A percentile compares a stretch with the other conserved stretches of the same genome.
These are phyloP conservation scores for Cyclophora albipunctata DNA, from an alignment of 2,888 invertebrate genomes.

Conservation along the genomic window DNA sequence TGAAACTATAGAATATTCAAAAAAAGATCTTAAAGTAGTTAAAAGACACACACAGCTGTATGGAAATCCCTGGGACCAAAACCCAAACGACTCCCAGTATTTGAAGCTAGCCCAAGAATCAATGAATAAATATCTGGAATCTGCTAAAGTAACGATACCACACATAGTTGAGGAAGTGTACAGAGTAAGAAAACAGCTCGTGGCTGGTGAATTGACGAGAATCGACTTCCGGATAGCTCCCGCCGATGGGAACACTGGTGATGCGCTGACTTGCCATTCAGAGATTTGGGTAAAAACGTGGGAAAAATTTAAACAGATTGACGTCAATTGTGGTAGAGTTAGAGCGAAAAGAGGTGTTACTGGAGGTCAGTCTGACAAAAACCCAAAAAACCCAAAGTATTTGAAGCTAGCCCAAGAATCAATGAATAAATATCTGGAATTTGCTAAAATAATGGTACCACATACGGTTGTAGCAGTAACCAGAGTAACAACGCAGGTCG, in stretches of 20 bases:
- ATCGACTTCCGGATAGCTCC: conserved; percentile 18
- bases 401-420: conserved; percentile 29
- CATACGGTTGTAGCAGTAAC: conserved; percentile 39
- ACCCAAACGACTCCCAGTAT: conserved; percentile 24
- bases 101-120: conserved; percentile 25
- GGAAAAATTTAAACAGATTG: conserved; percentile 25
- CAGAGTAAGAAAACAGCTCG: conserved; percentile 24
- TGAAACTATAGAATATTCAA: conserved; percentile 11
- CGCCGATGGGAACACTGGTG: neutral
- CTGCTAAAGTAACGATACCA: conserved; percentile 5
- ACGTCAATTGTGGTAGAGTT: conserved; percentile 8
- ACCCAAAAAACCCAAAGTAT: conserved; percentile 20
- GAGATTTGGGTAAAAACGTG: conserved; percentile 30
- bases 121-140: conserved; percentile 21
- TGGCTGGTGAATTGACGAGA: conserved; percentile 20
- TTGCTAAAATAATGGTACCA: conserved; percentile 20
- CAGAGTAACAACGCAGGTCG: conserved; percentile 53
- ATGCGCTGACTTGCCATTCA: conserved; percentile 26
- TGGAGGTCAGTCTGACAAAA: neutral
- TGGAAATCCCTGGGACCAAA: conserved; percentile 17
- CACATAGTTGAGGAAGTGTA: conserved; percentile 16
- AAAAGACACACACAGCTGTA: too few relatives aligned
- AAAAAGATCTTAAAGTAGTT: conserved; percentile 4
- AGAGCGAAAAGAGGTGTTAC: conserved; percentile 1
- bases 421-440: conserved; percentile 22